Base-by-base conservation (phyloP, 2,797 vertebrate species). In the Bryconaethiops microstoma region DNA sequence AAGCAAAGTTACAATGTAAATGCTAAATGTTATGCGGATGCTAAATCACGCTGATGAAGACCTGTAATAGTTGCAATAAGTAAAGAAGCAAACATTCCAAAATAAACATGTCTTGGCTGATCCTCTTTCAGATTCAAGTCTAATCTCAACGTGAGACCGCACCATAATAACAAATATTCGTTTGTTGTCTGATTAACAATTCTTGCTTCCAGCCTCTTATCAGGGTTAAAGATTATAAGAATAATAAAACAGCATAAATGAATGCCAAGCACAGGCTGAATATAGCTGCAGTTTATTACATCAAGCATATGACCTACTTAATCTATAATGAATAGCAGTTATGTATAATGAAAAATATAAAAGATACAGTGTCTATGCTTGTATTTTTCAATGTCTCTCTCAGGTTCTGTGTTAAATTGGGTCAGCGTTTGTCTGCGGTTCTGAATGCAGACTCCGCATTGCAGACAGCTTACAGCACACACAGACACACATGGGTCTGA, bases 401-500 rank as follows among this genome's bases (percentile, higher is more conserved):
- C 2, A 19, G 23, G 68, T 35, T 71, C 72, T 13, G 21, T 60
- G 50, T 3, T 67, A 29, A 82, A 77, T 23, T 69, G 45, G 62
- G 80, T 74, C 63, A 74, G 45, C 29, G 69, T 76, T 64, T 59
- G 57, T 79, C 70, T 77, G 16, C 29, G n/a, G 59, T 63, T 69
- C 64, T 60, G 29, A 50, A 29, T 71, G 35, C 17, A 50, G 7
- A 17, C 35, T 54, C 73, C 10, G 21, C 35, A 57, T 21, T 65
- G 60, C 29, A 74, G 29, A 63, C 2, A 70, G 17, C 5, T 42
- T 68, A 23, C 54, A 57, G 21, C 39, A 40, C 2, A 1, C 50
- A 68, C 68, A 68, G 19, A 65, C 45, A 55, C 45, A 54, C 25
- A 65, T 12, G 54, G 19, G 65, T 71, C 68, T 74, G 54, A 35